phyloP scores from a whole-genome alignment of 2,797 vertebrate genomes.

The Myotis daubentonii region DNA sequence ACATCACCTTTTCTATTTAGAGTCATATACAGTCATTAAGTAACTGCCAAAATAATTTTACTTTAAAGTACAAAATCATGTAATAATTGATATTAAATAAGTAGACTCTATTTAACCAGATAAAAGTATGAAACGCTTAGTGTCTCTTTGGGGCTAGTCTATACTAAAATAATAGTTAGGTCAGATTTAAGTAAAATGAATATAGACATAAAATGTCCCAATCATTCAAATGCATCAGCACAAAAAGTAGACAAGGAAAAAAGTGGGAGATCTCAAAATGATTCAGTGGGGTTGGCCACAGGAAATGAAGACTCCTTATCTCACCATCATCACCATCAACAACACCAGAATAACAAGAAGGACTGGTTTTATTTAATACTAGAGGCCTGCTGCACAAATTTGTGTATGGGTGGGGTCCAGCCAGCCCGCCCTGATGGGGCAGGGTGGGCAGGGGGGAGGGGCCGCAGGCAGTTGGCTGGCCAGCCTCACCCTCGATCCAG shows the following conservation, averaged over 20 bases:
- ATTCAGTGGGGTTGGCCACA: background rate
- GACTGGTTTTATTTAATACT: background rate
- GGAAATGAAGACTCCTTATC: background rate
- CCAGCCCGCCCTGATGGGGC: too few relatives aligned
- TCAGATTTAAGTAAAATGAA: background rate
- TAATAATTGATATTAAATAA: constrained; percentile 36
- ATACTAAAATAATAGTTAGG: background rate
- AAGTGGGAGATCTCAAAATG: background rate
- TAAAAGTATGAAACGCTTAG: background rate
- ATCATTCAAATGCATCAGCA: background rate
- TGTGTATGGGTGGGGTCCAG: too few relatives aligned
- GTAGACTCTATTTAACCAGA: background rate
- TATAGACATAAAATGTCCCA: background rate
- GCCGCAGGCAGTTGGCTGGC: too few relatives aligned
- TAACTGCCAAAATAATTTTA: background rate
- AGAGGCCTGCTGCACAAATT: too few relatives aligned
- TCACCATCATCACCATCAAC: background rate
- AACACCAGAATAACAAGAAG: background rate
- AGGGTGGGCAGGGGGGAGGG: accelerated
- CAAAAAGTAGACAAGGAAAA: background rate
- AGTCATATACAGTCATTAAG: background rate
- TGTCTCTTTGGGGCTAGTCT: background rate
- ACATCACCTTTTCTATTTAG: background rate
- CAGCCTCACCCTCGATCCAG: too few relatives aligned
- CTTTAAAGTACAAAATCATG: background rate